A percentile compares a stretch with the other conserved stretches of the same genome.
phyloP scores from a whole-genome alignment of 2,113 vertebrate genomes.

The Corythoichthys haematopterus region DNA sequence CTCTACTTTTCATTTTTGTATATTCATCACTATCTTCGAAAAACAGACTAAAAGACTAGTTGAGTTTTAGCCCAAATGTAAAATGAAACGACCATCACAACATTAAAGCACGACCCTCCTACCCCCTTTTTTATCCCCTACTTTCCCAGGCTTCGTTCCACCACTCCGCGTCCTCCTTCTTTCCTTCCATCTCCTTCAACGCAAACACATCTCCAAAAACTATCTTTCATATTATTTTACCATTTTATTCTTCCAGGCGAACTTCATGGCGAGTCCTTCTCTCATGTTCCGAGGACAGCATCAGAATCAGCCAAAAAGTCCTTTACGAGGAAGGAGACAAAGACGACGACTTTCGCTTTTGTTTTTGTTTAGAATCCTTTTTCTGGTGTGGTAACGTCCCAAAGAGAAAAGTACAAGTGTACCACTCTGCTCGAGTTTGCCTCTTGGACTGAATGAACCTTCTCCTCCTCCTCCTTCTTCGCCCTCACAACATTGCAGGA shows the following conservation, averaged over 20 bases:
- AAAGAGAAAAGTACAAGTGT: constrained; percentile 17
- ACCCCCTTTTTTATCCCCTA: constrained; percentile 36
- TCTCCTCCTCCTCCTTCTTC: constrained; percentile 44
- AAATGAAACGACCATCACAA: not conserved
- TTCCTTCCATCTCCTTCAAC: constrained; percentile 5
- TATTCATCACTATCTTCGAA: not conserved
- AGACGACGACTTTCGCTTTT: not conserved
- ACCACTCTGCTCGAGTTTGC: constrained; percentile 28
- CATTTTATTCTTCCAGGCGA: constrained; percentile 94
- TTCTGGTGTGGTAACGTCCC: constrained; percentile 12
- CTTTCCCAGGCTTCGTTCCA: constrained; percentile 39
- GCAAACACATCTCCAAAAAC: constrained; percentile 22
- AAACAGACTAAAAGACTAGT: not conserved
- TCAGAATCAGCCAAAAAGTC: constrained; percentile 59
- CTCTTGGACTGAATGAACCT: constrained; percentile 51
- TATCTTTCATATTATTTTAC: constrained; percentile 62
- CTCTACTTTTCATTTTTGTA: too few relatives aligned
- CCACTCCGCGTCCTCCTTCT: not conserved
- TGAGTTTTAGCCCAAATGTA: not conserved
- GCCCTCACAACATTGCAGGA: constrained; percentile 28
- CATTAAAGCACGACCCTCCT: not conserved
- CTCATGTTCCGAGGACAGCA: constrained; percentile 71
- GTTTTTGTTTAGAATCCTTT: not conserved
- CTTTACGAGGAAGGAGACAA: constrained; percentile 15
- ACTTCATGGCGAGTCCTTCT: constrained; percentile 85